Evolutionary conservation across 2,888 invertebrate species (phyloP), one percentile per base, ranked within the genome.

Genomic region (Steinernema hermaphroditum): DNA sequence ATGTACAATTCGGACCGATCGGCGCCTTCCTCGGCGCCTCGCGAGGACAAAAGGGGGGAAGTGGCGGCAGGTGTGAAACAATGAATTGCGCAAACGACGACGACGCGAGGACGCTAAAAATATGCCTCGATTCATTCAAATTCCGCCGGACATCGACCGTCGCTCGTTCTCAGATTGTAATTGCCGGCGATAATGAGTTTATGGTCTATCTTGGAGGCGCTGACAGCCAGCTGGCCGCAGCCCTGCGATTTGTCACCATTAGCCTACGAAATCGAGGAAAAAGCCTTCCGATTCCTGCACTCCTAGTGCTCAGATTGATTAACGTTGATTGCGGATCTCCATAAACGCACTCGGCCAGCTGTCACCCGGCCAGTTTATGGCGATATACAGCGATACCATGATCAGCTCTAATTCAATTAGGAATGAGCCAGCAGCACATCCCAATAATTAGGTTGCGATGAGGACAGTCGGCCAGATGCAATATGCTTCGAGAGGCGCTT

Each of bases 341-440:
- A 12, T 37, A 12, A 37, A 37, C 37, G n/a, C 12, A 37, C 4
- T 37, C 37, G 37, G 37, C 37, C 37, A 37, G 46, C 62, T 62
- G 27, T 12, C 32, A 4, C 62, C 27, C n/a, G n/a, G n/a, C n/a
- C n/a, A n/a, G n/a, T 62, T 62, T 62, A 32, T 62, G 54, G 54
- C 54, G 27, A 54, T 54, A 54, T 54, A 24, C 54, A 22, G 22
- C 24, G 12, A 46, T 14, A 46, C 19, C 46, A 46, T 46, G 27
- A 54, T 54, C 24, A 46, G n/a, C n/a, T 14, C 54, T 54, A 54
- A 54, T 54, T 54, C 24, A 22, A 54, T 54, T 54, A 54, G 54
- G 54, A 24, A 41, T 41, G 54, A 22, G 54, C 54, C 24, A 2
- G 6, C 54, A 27, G 54, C 46, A 37, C 37, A 37, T 37, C 37